Conservation (phyloP, 2,888 invertebrate species). For the Diachrysia chrysitis region DNA sequence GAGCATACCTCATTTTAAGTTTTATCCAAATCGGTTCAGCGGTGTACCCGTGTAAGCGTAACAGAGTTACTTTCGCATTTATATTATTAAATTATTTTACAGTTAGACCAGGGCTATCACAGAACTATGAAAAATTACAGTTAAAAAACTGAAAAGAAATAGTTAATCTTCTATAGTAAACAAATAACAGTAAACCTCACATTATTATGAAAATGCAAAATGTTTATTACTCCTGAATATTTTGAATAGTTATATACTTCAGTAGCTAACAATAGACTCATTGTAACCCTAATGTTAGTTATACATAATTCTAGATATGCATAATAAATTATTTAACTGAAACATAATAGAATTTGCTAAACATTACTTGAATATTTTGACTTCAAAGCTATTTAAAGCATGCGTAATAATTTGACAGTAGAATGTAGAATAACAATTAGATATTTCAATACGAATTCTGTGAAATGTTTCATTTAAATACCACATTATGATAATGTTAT, state of each 20-base stretch:
- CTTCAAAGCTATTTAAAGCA: slow-evolving; percentile 25
- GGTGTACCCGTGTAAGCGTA: too few species aligned
- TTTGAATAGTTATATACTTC: slow-evolving; percentile 24
- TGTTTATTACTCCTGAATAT: slow-evolving; percentile 2
- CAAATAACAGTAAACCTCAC: too few species aligned
- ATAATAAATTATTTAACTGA: slow-evolving; percentile 35
- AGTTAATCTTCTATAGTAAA: too few species aligned
- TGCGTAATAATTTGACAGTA: slow-evolving; percentile 9
- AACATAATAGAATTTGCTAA: slow-evolving; percentile 25
- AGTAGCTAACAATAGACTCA: slow-evolving; percentile 43
- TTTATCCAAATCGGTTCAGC: too few species aligned
- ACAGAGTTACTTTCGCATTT: too few species aligned
- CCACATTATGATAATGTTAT: neutral
- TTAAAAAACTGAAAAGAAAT: too few species aligned
- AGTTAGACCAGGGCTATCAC: too few species aligned
- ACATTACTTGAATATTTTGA: slow-evolving; percentile 40
- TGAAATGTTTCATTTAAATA: neutral
- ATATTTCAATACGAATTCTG: neutral
- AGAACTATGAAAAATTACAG: too few species aligned
- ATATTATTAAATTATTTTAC: too few species aligned
- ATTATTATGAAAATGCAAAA: too few species aligned
- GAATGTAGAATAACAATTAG: neutral
- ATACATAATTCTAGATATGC: slow-evolving; percentile 33
- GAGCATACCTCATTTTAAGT: too few species aligned
- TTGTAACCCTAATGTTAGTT: slow-evolving; percentile 25